These are phyloP conservation scores for Montipora capricornis DNA, from an alignment of 64 coral and sea anemone genomes.

Conservation along the genomic window DNA sequence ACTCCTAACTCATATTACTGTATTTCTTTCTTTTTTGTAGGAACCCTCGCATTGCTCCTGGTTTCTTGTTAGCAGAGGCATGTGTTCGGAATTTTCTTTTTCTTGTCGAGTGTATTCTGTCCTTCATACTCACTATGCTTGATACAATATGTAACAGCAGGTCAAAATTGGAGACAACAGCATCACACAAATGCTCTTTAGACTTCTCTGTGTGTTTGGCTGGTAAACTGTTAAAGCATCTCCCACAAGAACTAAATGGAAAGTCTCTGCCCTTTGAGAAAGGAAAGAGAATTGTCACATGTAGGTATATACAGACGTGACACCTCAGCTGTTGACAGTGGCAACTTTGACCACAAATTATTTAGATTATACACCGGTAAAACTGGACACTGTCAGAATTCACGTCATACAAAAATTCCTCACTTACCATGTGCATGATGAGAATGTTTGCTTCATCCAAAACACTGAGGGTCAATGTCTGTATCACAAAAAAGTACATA, in stretches of 20 bases:
- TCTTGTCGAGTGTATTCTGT: no score
- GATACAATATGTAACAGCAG: conserved; percentile 67
- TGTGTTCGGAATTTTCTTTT: no score
- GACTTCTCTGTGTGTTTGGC: conserved; percentile 64
- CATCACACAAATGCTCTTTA: conserved; percentile 60
- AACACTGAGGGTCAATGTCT: conserved; percentile 83
- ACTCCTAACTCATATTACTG: no score
- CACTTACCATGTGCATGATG: conserved; percentile 95
- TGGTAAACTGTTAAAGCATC: conserved; percentile 85
- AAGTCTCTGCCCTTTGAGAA: conserved; percentile 78
- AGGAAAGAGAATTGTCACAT: neutral
- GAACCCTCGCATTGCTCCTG: no score
- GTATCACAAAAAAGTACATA: neutral
- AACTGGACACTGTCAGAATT: neutral
- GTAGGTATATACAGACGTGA: neutral
- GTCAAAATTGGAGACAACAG: conserved; percentile 80
- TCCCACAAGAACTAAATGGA: conserved; percentile 91
- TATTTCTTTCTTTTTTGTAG: no score
- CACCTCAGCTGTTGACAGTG: no score
- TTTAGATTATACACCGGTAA: neutral
- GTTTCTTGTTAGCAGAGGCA: no score
- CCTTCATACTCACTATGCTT: conserved; percentile 72
- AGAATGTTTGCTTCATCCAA: conserved; percentile 89
- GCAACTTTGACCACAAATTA: neutral
- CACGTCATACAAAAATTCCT: neutral